Evolutionary conservation across 1,140 invertebrate species (phyloP).

Genomic region (Lycorma delicatula): DNA sequence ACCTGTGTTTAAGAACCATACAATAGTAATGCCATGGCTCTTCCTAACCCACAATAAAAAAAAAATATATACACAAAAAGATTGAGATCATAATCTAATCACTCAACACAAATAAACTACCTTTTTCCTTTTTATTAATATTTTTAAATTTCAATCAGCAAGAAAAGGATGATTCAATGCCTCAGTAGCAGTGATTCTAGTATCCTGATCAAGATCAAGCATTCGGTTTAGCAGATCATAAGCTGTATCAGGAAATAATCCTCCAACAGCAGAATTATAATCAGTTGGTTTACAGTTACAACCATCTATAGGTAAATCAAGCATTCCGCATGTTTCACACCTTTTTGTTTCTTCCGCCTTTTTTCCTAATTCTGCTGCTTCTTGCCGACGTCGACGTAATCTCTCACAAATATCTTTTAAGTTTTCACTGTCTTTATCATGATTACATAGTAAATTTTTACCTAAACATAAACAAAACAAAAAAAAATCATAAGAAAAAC

Average conservation of each 20-base stretch:
- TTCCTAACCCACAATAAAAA: too few relatives aligned
- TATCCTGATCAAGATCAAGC: slow-evolving; percentile 64
- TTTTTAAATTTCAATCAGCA: too few relatives aligned
- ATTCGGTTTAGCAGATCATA: slow-evolving; percentile 64
- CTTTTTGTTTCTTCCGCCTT: background rate
- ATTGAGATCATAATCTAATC: too few relatives aligned
- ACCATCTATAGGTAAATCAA: background rate
- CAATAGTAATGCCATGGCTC: too few relatives aligned
- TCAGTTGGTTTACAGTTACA: slow-evolving; percentile 10
- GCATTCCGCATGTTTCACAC: background rate
- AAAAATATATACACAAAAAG: too few relatives aligned
- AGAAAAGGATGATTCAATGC: slow-evolving; percentile 71
- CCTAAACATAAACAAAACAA: too few relatives aligned
- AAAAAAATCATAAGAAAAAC: too few relatives aligned
- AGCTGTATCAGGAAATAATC: slow-evolving; percentile 53
- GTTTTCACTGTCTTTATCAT: slow-evolving; percentile 42
- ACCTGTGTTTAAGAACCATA: too few relatives aligned
- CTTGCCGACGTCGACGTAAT: slow-evolving; percentile 25
- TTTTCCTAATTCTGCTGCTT: background rate
- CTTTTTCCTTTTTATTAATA: too few relatives aligned
- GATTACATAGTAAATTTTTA: slow-evolving; percentile 48
- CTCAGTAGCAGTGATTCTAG: slow-evolving; percentile 59
- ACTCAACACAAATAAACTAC: too few relatives aligned
- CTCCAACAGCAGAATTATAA: slow-evolving; percentile 6
- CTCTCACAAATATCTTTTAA: slow-evolving; percentile 43